Base-by-base conservation (phyloP, 2,113 vertebrate genomes). In the Eonycteris spelaea region DNA sequence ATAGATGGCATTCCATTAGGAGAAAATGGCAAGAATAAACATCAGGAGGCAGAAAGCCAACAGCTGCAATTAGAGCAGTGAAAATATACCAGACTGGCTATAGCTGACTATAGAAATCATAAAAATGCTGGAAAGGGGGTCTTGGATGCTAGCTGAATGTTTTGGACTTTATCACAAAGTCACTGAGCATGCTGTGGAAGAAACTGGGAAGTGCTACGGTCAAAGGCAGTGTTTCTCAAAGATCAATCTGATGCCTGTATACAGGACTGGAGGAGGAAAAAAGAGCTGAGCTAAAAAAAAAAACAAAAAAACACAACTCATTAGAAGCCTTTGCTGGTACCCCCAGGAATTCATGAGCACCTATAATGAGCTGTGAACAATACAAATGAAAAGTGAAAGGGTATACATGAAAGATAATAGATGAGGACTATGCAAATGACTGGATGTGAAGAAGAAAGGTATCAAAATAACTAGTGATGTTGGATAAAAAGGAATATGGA, bases 11-110 rank as follows among this genome's bases (percentile, higher is more conserved):
- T 45, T 40, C 33, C 28, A n/a, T 48, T 73, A 71, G 77, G 15
- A 93, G 53, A 87, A 96, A 93, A 83, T 28, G 19, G 55, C 53
- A 78, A 89, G 77, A 88, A 84, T 70, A 57, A 45, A 38, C 10
- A 75, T 1, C 24, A 86, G 26, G 67, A 59, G 16, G 51, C n/a
- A 78, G 51, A 70, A 68, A 70, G 74, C 16, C 80, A 80, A 33
- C 1, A 22, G 30, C 33, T 83, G 33, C 33, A 55, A 74, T 85
- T 74, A 73, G 77, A 89, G 28, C 48, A 53, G 53, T 75, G 13
- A 91, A 91, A 75, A 91, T 11, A 53, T 2, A 65, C n/a, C 22
- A 73, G 73, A 79, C 43, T 73, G 79, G 45, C 22, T 40, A 57
- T 4, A 73, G 38, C 6, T 59, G 22, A 89, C 79, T 59, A 75